These are phyloP conservation scores for Chlorops oryzae DNA, from an alignment of 1,140 invertebrate genomes.

Conservation along the genomic window DNA sequence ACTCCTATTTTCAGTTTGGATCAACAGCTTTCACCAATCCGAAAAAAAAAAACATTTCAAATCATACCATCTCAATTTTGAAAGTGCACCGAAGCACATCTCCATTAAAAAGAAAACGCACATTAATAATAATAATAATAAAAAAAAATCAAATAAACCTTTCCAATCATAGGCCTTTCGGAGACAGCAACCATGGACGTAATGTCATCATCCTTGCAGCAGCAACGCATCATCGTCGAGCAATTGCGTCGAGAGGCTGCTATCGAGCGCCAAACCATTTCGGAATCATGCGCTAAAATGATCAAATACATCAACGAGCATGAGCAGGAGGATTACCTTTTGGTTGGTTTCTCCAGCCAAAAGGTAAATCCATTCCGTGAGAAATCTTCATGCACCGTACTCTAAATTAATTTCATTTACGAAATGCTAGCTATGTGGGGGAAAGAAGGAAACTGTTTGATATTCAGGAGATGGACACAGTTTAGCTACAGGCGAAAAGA, in stretches of 20 bases:
- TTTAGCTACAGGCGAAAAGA: too few species aligned
- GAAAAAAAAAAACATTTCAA: too few species aligned
- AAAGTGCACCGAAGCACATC: too few species aligned
- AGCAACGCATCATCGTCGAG: slow-evolving; percentile 87
- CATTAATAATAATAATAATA: too few species aligned
- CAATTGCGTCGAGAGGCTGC: slow-evolving; percentile 87
- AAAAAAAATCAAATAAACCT: too few species aligned
- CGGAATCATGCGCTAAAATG: slow-evolving; percentile 87
- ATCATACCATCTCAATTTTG: too few species aligned
- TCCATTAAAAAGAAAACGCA: too few species aligned
- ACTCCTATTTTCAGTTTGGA: too few species aligned
- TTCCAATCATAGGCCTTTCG: slow-evolving; percentile 68
- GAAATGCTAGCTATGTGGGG: too few species aligned
- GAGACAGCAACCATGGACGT: slow-evolving; percentile 82
- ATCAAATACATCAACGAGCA: slow-evolving; percentile 90
- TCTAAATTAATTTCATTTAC: slow-evolving; percentile 55
- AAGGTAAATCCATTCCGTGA: slow-evolving; percentile 97
- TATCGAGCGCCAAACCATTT: slow-evolving; percentile 77
- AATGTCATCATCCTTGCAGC: slow-evolving; percentile 84
- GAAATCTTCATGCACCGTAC: slow-evolving; percentile 83
- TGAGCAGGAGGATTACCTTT: slow-evolving; percentile 89
- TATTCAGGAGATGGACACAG: too few species aligned
- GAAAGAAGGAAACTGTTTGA: too few species aligned
- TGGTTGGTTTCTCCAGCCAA: slow-evolving; percentile 91
- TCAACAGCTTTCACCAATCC: too few species aligned